Evolutionary conservation across 2,888 invertebrate species (phyloP), one percentile per base, ranked within the genome.

Genomic region (Teinopalpus imperialis): DNA sequence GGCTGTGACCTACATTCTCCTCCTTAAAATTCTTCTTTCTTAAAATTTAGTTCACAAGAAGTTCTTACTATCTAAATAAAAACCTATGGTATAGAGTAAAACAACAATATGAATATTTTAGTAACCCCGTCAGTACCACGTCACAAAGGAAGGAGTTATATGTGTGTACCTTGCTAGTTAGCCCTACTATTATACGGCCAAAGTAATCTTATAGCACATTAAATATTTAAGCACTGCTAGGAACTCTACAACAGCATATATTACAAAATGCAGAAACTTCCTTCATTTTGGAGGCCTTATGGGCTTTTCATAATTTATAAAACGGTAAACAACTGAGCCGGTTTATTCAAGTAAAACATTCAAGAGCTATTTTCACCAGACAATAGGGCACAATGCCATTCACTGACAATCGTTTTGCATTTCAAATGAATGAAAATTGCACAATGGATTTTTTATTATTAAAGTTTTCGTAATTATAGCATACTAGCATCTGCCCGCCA

Each of bases 241-340:
- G 3, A 2, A 14, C 8, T 16, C 7, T 24, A 32, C 10, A 16
- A 9, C 7, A 2, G 18, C 10, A 32, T 13, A 12, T 24, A 26
- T 30, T 24, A 26, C 16, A 24, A n/a, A 16, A 18, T 69, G 43
- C 53, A 77, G 2, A 56, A 68, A 43, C 66, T 67, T 31, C 53
- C 57, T 44, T 7, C 8, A 2, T 12, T 34, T 27, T 9, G 13
- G 8, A 24, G 6, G 31, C 12, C n/a, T 31, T 9, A 16, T 8
- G 18, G 6, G 31, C 12, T 8, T 31, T 36, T 13, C 21, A 30
- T 36, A 30, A 30, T 30, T 43, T 12, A 30, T 30, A 5, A 26
- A 26, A 16, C 12, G 24, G 18, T 12, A 26, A 42, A 26, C 26
- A 12, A 12, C 23, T 23, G 31, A 53, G 31, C 27, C 10, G 9